These are phyloP conservation scores for Rotaria socialis DNA, from an alignment of 2,888 invertebrate genomes.

Conservation along the genomic window DNA sequence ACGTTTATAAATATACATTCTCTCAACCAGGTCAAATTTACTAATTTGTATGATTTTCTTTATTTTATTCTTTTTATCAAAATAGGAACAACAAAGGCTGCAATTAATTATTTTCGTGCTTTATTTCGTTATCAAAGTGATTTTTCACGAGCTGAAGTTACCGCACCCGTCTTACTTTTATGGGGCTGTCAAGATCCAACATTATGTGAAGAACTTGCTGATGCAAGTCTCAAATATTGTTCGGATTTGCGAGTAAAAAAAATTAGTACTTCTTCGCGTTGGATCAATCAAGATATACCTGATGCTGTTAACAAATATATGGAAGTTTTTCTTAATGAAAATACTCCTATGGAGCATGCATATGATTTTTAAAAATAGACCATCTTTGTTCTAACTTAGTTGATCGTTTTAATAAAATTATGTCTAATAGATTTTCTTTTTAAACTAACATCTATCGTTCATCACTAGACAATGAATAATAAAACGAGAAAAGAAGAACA, in stretches of 20 bases:
- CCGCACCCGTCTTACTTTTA: conserved; percentile 54
- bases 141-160: conserved; percentile 20
- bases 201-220: conserved; percentile 66
- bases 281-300: conserved; percentile 72
- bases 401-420: neutral
- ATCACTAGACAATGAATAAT: no score
- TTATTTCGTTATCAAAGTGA: conserved; percentile 51
- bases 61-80: neutral
- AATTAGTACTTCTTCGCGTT: conserved; percentile 69
- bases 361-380: neutral
- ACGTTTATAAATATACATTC: conserved; percentile 74
- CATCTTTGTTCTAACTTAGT: neutral
- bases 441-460: neutral
- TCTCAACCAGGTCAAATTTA: conserved; percentile 63
- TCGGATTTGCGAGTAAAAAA: conserved; percentile 67
- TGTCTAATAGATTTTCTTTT: neutral
- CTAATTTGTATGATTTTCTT: neutral
- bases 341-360: neutral
- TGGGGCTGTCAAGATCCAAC: conserved; percentile 66
- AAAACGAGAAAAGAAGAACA: no score
- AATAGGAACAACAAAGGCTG: conserved; percentile 50
- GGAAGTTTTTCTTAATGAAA: conserved; percentile 62
- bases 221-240: conserved; percentile 67
- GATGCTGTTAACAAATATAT: conserved; percentile 67
- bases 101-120: conserved; percentile 72